Evolutionary conservation across 2,888 invertebrate genomes (phyloP), one percentile per base, ranked within the genome.

Genomic region (Agrochola macilenta): DNA sequence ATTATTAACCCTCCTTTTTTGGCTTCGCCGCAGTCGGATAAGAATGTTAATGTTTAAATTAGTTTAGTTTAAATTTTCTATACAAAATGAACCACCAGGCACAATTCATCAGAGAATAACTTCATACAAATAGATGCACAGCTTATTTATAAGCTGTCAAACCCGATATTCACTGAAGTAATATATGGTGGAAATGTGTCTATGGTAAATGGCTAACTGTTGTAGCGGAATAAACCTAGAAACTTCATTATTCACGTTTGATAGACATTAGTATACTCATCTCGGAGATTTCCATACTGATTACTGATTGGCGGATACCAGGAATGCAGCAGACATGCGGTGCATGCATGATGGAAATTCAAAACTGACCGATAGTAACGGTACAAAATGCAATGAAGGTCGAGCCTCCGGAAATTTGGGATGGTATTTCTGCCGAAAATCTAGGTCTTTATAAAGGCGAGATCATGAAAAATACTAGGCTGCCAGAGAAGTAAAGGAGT

Each of bases 201-300:
- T 23, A 14, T 63, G 5, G 63, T 64, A 63, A 61, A 70, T 58
- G 35, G 5, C 12, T 69, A 26, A 39, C 30, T 54, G 9, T 30
- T 57, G 54, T 14, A 64, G 26, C 76, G 81, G 76, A 84, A 84
- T 80, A 80, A 80, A 71, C 60, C 76, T 49, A 52, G 14, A 35
- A 58, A 49, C 61, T 69, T 35, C 63, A 70, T 80, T 39, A 68
- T 7, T 69, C 43, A 68, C 46, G 11, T 49, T 70, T 64, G 54
- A 64, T 69, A 39, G 46, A 57, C 30, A 68, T 70, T 63, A 61
- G 9, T 58, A 71, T 58, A 66, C 43, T 39, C 58, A 68, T 57
- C 52, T 39, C 46, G 63, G 66, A 68, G 66, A 84, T 82, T 82
- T 82, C 68, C 82, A 80, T 84, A 74, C 26, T 23, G 58, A 84